Percentiles rank a stretch among this genome's conserved stretches.
phyloP scores from a whole-genome alignment of 2,797 vertebrate genomes.

The Trematomus bernacchii region DNA sequence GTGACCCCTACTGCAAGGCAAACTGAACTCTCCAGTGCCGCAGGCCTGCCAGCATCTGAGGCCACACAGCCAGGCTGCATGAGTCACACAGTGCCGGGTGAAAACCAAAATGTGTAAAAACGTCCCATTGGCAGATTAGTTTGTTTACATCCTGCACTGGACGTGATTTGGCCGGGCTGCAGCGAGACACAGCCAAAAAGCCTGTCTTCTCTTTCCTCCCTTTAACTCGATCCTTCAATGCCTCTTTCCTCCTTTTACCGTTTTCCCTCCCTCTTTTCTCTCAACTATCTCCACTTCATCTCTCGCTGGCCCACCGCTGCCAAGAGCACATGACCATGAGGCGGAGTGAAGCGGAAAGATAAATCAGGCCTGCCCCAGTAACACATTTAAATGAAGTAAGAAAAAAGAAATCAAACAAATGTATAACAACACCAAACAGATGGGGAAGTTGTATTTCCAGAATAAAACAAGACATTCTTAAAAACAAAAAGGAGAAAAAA shows the following conservation, averaged over 20 bases:
- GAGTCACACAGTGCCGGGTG: slow-evolving; percentile 68
- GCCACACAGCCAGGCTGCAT: slow-evolving; percentile 63
- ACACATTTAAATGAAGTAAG: slow-evolving; percentile 70
- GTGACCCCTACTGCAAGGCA: slow-evolving; percentile 64
- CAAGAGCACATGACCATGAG: slow-evolving; percentile 74
- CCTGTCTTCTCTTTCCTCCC: slow-evolving; percentile 58
- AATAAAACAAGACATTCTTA: slow-evolving; percentile 74
- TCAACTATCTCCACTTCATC: slow-evolving; percentile 41
- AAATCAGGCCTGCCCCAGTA: slow-evolving; percentile 68
- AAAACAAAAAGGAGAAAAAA: slow-evolving; percentile 36
- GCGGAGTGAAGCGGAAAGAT: slow-evolving; percentile 67
- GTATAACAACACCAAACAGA: slow-evolving; percentile 80
- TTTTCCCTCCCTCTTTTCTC: slow-evolving; percentile 45
- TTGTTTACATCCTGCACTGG: slow-evolving; percentile 83
- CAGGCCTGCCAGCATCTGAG: slow-evolving; percentile 51
- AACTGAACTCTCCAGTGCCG: slow-evolving; percentile 65
- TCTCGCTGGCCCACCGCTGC: slow-evolving; percentile 39
- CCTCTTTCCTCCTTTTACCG: slow-evolving; percentile 24
- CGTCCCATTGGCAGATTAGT: slow-evolving; percentile 71
- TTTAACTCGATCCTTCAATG: slow-evolving; percentile 34
- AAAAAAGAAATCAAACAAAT: slow-evolving; percentile 72
- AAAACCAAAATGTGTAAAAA: slow-evolving; percentile 77
- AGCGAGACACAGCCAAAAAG: slow-evolving; percentile 60
- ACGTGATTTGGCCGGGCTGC: slow-evolving; percentile 69
- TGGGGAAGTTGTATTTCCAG: slow-evolving; percentile 79